Percentiles rank a stretch among this genome's conserved stretches.
phyloP scores from a whole-genome alignment of 2,113 vertebrate species.

The Naja naja region DNA sequence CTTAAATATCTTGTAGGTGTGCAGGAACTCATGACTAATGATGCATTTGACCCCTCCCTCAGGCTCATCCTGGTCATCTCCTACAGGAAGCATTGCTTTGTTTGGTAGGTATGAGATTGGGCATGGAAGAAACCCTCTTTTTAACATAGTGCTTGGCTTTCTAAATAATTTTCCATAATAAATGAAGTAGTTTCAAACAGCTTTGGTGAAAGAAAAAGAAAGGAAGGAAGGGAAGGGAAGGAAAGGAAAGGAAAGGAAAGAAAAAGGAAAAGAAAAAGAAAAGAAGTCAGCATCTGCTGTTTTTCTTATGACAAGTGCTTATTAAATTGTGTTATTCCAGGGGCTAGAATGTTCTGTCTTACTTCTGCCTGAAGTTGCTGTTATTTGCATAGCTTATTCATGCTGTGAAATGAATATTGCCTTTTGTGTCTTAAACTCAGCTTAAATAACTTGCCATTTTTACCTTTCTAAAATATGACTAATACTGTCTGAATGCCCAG shows the following conservation, averaged over 20 bases:
- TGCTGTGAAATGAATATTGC: conserved; percentile 62
- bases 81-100: not conserved
- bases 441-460: conserved; percentile 65
- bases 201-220: conserved; percentile 21
- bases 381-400: conserved; percentile 67
- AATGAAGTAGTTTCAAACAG: conserved; percentile 32
- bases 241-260: fast-evolving
- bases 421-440: conserved; percentile 59
- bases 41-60: not conserved
- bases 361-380: conserved; percentile 66
- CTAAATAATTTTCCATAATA: not conserved
- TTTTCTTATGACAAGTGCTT: conserved; percentile 58
- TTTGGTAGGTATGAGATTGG: not conserved
- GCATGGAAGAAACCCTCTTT: too few relatives aligned
- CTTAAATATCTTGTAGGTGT: not conserved
- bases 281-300: conserved; percentile 18
- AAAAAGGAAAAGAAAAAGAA: not conserved
- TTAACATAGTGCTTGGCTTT: conserved; percentile 20
- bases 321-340: conserved; percentile 71
- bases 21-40: not conserved
- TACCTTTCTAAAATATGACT: conserved; percentile 62
- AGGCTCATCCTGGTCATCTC: not conserved
- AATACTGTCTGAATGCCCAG: conserved; percentile 62
- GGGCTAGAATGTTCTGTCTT: conserved; percentile 65
- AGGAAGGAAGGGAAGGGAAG: too few relatives aligned